Base-by-base conservation (phyloP, 2,888 invertebrate species). In the Pyrrhosoma nymphula region DNA sequence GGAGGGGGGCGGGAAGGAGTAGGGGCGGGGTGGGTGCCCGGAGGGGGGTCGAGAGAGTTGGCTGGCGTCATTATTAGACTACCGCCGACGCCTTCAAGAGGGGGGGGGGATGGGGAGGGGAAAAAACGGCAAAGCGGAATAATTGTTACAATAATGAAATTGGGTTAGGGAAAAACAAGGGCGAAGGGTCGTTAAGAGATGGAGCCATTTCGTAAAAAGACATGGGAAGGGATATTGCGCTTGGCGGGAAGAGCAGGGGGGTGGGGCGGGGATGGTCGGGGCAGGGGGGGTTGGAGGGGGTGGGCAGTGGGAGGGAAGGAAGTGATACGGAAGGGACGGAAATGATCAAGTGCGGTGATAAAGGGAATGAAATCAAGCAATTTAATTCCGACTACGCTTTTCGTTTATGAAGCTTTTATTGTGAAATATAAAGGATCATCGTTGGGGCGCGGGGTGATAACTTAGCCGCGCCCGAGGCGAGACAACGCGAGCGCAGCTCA, bases 91-190 rank as follows among this genome's bases (percentile, higher is more conserved):
- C 63, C 63, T 63, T 23, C 63, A 4, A 23, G 3, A 8, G 30
- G 20, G 63, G 39, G 30, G n/a, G n/a, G 20, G 63, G 39, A 60
- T 30, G 56, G 63, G 63, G 26, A 20, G 35, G 91, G 26, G 26
- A 63, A 93, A 93, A 93, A 69, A 75, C 47, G 69, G 16, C 82
- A 35, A 14, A 69, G 69, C n/a, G 55, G 69, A 75, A 93, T 93
- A 93, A 93, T 69, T 93, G 93, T 75, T 75, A 93, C 63, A 69
- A 93, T 93, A 93, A 93, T 93, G 63, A 93, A 93, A 93, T 93
- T 93, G 63, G 63, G 63, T 69, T 60, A 63, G 91, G 63, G 63
- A 56, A 91, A 63, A 63, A 63, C 63, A 91, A 63, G 63, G 63
- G 91, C 63, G 39, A 63, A 39, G 63, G 91, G 91, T 91, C 91